Percentiles rank a stretch among this genome's conserved stretches.
phyloP scores from a whole-genome alignment of 2,888 invertebrate genomes.

The Drosophila pullipes region DNA sequence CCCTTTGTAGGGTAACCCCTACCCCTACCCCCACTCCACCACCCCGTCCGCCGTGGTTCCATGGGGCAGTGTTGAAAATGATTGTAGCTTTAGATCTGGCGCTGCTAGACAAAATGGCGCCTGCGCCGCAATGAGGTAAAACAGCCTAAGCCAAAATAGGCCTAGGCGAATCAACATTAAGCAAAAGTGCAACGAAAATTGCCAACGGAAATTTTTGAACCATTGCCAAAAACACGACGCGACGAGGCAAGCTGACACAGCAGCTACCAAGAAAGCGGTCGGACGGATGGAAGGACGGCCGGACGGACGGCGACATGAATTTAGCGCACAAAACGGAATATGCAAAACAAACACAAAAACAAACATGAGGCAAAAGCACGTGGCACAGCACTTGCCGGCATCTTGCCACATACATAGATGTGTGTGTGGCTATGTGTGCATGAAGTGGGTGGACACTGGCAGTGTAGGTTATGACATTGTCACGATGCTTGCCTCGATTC shows the following conservation, averaged over 20 bases:
- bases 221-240: conserved; percentile 69
- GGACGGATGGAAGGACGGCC: conserved; percentile 10
- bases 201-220: conserved; percentile 57
- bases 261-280: conserved; percentile 1
- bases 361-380: conserved; percentile 57
- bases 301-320: conserved; percentile 33
- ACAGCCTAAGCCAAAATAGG: conserved; percentile 63
- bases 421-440: background rate
- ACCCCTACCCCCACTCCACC: background rate
- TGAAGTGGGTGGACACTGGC: background rate
- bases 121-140: conserved; percentile 62
- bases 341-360: conserved; percentile 63
- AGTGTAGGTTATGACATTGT: conserved; percentile 12
- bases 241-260: conserved; percentile 42
- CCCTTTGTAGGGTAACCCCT: background rate
- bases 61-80: conserved; percentile 18
- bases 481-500: conserved; percentile 13
- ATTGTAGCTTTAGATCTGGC: conserved; percentile 22
- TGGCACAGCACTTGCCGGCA: conserved; percentile 55
- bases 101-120: conserved; percentile 56
- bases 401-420: conserved; percentile 11
- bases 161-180: conserved; percentile 77
- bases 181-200: conserved; percentile 68
- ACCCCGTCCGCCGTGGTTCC: background rate
- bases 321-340: conserved; percentile 50